Percentiles rank a stretch among this genome's conserved stretches.
These are phyloP conservation scores for Menidia beryllina DNA, from an alignment of 2,113 vertebrate genomes.

Conservation along the genomic window DNA sequence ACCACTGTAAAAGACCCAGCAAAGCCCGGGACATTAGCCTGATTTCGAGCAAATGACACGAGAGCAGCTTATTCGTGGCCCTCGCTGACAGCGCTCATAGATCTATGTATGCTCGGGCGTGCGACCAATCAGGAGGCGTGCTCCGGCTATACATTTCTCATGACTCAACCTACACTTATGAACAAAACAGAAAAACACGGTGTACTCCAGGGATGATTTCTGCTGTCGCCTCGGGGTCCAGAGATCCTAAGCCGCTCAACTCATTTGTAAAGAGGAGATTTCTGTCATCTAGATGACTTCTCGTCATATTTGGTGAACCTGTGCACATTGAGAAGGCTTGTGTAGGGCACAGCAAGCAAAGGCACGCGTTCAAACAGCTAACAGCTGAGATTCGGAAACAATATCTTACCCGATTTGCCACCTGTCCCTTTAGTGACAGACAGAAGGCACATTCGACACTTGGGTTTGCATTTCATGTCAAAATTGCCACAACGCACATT, in stretches of 20 bases:
- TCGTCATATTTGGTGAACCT: not conserved
- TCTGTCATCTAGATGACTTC: not conserved
- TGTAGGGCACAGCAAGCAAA: too few species aligned
- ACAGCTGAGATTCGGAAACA: slow-evolving; percentile 11
- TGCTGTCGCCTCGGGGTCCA: not conserved
- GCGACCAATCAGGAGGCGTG: slow-evolving; percentile 3
- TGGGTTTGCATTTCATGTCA: slow-evolving; percentile 28
- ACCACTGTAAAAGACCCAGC: slow-evolving; percentile 13
- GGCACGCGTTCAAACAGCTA: too few species aligned
- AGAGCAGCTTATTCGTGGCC: slow-evolving; percentile 27
- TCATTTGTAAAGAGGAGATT: not conserved
- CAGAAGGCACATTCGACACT: slow-evolving; percentile 18
- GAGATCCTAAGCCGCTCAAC: not conserved
- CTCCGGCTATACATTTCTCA: slow-evolving; percentile 24
- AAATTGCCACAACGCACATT: slow-evolving; percentile 13
- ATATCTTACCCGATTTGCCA: slow-evolving; percentile 3
- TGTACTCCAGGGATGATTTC: not conserved
- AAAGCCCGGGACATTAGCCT: not conserved
- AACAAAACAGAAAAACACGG: not conserved
- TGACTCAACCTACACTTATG: slow-evolving; percentile 5
- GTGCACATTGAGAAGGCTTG: too few species aligned
- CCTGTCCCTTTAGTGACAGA: not conserved
- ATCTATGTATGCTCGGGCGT: slow-evolving; percentile 55
- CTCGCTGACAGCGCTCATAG: slow-evolving; percentile 15
- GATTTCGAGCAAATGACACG: slow-evolving; percentile 27